Evolutionary conservation across 30 jellyfish, hydroid and myxozoan genomes (phyloP).

Genomic region (Pseudorhiza aurosa): DNA sequence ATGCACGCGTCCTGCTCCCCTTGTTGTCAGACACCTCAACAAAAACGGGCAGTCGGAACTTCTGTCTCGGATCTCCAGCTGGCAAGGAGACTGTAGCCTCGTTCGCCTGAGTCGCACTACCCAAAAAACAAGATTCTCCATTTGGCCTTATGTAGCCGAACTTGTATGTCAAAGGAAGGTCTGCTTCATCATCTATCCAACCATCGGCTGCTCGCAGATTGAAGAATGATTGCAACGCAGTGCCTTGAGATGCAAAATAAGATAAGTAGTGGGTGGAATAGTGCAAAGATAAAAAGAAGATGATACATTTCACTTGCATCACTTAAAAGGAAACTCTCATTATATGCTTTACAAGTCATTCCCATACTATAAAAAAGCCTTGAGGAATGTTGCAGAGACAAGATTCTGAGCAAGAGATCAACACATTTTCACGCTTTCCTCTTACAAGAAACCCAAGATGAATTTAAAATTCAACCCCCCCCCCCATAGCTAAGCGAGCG

Average conservation of each 20-base stretch:
- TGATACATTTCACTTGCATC: too few relatives aligned
- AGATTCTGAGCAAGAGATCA: too few relatives aligned
- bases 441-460: too few relatives aligned
- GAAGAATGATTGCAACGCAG: slow-evolving; percentile 69
- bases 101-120: slow-evolving; percentile 56
- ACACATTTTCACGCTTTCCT: too few relatives aligned
- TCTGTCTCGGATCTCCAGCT: slow-evolving; percentile 28
- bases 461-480: too few relatives aligned
- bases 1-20: slow-evolving; percentile 53
- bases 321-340: too few relatives aligned
- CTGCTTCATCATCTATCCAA: slow-evolving; percentile 76
- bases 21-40: slow-evolving; percentile 74
- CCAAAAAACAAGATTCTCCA: slow-evolving; percentile 49
- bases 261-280: neutral
- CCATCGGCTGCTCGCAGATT: slow-evolving; percentile 70
- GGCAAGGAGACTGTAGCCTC: slow-evolving; percentile 38
- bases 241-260: slow-evolving; percentile 4
- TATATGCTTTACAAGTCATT: too few relatives aligned
- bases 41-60: slow-evolving; percentile 35
- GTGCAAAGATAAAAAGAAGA: too few relatives aligned
- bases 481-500: too few relatives aligned
- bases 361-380: too few relatives aligned
- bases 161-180: slow-evolving; percentile 58
- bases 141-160: slow-evolving; percentile 58
- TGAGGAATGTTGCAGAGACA: too few relatives aligned